Base-by-base conservation (phyloP, 2,113 vertebrate species). In the Zosterops lateralis region DNA sequence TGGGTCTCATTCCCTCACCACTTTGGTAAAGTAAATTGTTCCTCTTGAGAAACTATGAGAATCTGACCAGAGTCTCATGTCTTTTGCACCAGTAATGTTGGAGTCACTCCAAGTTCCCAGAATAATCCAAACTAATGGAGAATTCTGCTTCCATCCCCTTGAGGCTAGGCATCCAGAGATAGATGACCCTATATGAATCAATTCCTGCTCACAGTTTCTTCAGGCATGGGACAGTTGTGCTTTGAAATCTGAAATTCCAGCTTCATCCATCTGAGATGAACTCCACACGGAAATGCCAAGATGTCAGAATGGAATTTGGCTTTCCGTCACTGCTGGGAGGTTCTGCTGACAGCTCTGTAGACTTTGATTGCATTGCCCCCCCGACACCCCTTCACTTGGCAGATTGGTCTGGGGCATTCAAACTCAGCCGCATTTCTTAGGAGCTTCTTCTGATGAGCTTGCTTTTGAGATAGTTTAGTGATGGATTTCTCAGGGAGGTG, bases 221-320 rank as follows among this genome's bases (percentile, higher is more conserved):
- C 74, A 57, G 36, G 10, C 44, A 28, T 5, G 2, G 2, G 28
- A 36, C 9, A 47, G 24, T 24, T 20, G 9, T 4, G 4, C 51
- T 89, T 67, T 86, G 83, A 84, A 90, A 48, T 84, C 65, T 60
- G 68, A 86, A 87, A 80, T 78, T 21, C 9, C 53, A 58, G 60
- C 13, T 67, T 93, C 32, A 56, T 38, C 47, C 71, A 13, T 74
- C 26, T 36, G 24, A 84, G 31, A 51, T 40, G 29, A 87, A 26
- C 14, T 47, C 14, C 22, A 61, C 0, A 1, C 0, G 0, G 31
- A 36, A 90, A 16, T 25, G 45, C 36, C 44, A 67, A 64, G 13
- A 48, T 40, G 5, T 54, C 40, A 64, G 24, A 40, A 44, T 21
- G 48, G 75, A 77, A 75, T 67, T n/a, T 85, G 25, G 7, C 53